phyloP scores from a whole-genome alignment of 2,888 invertebrate genomes.

The Theodoxus fluviatilis region DNA sequence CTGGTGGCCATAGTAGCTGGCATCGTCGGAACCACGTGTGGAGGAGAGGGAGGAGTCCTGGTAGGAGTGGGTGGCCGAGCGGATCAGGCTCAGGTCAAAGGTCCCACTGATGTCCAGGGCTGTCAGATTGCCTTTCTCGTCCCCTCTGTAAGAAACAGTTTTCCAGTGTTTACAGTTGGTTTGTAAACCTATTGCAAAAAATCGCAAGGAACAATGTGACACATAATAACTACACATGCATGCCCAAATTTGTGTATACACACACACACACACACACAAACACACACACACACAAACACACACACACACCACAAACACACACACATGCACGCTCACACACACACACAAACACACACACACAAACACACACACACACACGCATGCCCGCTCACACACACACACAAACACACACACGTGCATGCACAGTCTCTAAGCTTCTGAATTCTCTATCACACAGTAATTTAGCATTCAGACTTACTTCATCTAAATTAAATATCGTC shows the following conservation, averaged over 20 bases:
- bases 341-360: conserved; percentile 10
- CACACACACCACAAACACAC: neutral
- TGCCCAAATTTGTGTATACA: neutral
- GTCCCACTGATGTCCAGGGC: too few species aligned
- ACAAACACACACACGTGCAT: too few species aligned
- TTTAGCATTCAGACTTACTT: neutral
- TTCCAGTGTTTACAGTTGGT: too few species aligned
- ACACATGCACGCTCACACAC: neutral
- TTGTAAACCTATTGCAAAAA: too few species aligned
- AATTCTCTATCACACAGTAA: neutral
- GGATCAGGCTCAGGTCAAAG: too few species aligned
- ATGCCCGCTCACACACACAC: neutral
- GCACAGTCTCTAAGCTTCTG: too few species aligned
- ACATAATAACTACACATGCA: conserved; percentile 15
- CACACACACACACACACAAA: conserved; percentile 8
- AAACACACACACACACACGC: neutral
- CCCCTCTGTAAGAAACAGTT: too few species aligned
- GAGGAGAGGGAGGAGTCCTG: conserved; percentile 50
- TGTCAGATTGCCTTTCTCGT: too few species aligned
- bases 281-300: neutral
- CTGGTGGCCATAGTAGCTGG: conserved; percentile 30
- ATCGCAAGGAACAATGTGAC: too few species aligned
- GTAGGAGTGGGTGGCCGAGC: conserved; percentile 44
- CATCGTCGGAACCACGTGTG: conserved; percentile 50
- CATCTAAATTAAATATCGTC: neutral